Conservation (phyloP, 2,797 vertebrate genomes). For the Strix occidentalis region DNA sequence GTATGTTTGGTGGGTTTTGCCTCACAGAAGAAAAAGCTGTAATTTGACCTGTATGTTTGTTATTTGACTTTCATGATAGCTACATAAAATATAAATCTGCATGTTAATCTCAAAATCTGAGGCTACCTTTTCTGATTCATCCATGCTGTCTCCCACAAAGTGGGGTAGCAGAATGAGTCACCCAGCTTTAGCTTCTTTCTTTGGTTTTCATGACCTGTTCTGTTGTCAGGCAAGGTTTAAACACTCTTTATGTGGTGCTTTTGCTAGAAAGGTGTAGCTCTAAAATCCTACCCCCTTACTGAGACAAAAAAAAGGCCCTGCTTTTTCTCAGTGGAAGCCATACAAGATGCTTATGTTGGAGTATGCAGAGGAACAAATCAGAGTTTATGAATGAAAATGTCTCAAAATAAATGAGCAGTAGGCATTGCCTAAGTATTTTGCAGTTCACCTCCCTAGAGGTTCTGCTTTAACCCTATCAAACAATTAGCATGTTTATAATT, state of each 20-base stretch:
- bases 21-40: background rate
- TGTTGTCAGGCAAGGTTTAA: background rate
- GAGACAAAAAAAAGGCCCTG: background rate
- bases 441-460: background rate
- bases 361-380: background rate
- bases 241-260: background rate
- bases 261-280: background rate
- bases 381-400: background rate
- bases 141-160: background rate
- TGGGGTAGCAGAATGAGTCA: background rate
- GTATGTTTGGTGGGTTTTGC: background rate
- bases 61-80: background rate
- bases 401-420: background rate
- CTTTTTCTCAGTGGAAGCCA: background rate
- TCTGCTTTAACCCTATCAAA: background rate
- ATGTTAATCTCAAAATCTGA: background rate
- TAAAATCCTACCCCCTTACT: background rate
- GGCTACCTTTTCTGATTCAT: background rate
- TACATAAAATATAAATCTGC: background rate
- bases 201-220: background rate
- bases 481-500: background rate
- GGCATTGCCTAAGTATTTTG: background rate
- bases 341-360: background rate
- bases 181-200: background rate
- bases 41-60: background rate